Percentiles rank a stretch among this genome's conserved stretches.
Conservation (phyloP, 2,797 vertebrate species). For the Stomatorhinus walkeri region DNA sequence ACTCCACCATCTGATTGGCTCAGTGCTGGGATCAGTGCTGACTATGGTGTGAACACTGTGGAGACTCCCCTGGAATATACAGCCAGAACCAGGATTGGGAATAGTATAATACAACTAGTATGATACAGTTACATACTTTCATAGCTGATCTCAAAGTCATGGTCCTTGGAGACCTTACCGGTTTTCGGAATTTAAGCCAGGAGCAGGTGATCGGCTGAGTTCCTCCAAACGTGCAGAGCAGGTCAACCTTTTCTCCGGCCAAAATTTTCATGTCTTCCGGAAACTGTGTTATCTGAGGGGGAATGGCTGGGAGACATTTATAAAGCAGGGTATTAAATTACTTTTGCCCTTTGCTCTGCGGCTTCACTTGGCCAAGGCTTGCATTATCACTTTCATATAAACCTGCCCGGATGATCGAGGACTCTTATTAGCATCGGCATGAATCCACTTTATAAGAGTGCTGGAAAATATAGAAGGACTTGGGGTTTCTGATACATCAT, state of each 20-base stretch:
- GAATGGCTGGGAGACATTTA: slow-evolving; percentile 58
- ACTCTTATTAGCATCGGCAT: neutral
- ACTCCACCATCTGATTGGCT: neutral
- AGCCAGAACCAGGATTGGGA: neutral
- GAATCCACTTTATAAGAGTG: neutral
- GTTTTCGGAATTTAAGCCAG: slow-evolving; percentile 96
- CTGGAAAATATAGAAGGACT: neutral
- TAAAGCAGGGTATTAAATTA: neutral
- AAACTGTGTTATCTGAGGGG: slow-evolving; percentile 87
- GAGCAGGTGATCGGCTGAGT: slow-evolving; percentile 78
- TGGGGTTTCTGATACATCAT: neutral
- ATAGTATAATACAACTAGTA: neutral
- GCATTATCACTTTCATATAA: neutral
- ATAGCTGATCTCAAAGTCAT: neutral
- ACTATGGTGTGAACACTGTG: neutral
- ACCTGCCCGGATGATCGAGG: neutral
- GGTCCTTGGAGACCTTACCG: slow-evolving; percentile 58
- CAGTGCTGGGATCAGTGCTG: neutral
- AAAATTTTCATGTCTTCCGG: slow-evolving; percentile 91
- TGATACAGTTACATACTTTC: neutral
- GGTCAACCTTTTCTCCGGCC: slow-evolving; percentile 80
- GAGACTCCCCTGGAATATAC: neutral
- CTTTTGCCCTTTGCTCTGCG: neutral
- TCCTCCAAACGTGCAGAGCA: slow-evolving; percentile 81
- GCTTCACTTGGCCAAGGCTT: neutral